A percentile compares a stretch with the other conserved stretches of the same genome.
These are phyloP conservation scores for Cranoglanis bouderius DNA, from an alignment of 2,113 vertebrate genomes.

Conservation along the genomic window DNA sequence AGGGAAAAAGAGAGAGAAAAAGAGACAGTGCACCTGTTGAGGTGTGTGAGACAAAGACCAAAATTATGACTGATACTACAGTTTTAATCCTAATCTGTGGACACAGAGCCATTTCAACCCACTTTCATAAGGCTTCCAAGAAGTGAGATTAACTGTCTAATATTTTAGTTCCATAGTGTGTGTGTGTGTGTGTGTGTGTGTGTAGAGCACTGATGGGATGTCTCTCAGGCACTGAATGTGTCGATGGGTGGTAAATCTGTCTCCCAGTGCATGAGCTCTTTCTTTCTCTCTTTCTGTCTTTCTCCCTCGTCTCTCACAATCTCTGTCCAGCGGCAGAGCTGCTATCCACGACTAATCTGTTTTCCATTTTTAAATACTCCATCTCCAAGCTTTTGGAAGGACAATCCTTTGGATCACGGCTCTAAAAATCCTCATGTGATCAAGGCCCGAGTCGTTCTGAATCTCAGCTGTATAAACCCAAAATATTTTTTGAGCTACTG, in stretches of 20 bases:
- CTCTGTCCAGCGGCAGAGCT: slow-evolving; percentile 57
- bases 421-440: slow-evolving; percentile 66
- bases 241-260: slow-evolving; percentile 72
- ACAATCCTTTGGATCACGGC: slow-evolving; percentile 60
- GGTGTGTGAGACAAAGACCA: neutral
- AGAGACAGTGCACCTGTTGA: neutral
- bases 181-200: slow-evolving; percentile 5
- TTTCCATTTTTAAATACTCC: slow-evolving; percentile 72
- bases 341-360: slow-evolving; percentile 78
- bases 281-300: slow-evolving; percentile 39
- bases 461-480: slow-evolving; percentile 63
- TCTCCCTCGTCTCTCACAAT: slow-evolving; percentile 18
- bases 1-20: neutral
- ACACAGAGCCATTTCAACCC: neutral
- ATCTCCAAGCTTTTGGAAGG: slow-evolving; percentile 71
- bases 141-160: slow-evolving; percentile 20
- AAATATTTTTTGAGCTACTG: slow-evolving; percentile 64
- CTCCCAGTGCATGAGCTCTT: slow-evolving; percentile 53
- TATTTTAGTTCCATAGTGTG: slow-evolving; percentile 10
- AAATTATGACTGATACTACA: neutral
- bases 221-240: slow-evolving; percentile 59
- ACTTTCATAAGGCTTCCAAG: neutral
- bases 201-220: slow-evolving; percentile 47
- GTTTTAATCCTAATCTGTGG: slow-evolving; percentile 16
- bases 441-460: slow-evolving; percentile 61